Evolutionary conservation across 2,797 vertebrate genomes (phyloP), one percentile per base, ranked within the genome.

Genomic region (Rhynchonycteris naso): DNA sequence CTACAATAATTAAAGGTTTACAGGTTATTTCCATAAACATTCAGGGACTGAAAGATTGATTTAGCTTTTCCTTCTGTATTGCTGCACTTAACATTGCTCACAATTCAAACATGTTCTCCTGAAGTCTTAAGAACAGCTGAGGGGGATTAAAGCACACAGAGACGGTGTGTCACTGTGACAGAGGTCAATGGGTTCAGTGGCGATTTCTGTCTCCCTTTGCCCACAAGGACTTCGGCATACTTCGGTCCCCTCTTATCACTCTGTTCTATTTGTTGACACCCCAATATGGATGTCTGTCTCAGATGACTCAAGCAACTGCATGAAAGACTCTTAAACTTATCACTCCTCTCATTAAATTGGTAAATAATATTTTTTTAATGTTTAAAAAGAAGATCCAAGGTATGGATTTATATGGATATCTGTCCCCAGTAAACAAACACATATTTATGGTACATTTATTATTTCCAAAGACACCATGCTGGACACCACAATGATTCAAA

Each of bases 1-100:
- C 35, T 65, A 69, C 5, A 47, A 26, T 80, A 76, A 93, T 43
- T 81, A 93, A 91, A 87, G 63, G 59, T 74, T 93, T 72, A 33
- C 74, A 69, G 56, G 86, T 95, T 38, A 95, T 84, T 94, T 93
- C 61, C 87, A 26, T 56, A 86, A 61, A 65, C 52, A 76, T 65
- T 84, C n/a, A 68, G 43, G 33, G 18, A 18, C 33, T 58, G 35
- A 30, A 52, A 95, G 68, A 58, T 30, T 76, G 11, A 50, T 50
- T 78, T 24, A 76, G 78, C 58, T 80, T 92, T 61, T 61, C 81
- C 56, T 86, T 91, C 52, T 61, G 30, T 71, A 71, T 81, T 38
- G 7, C 28, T 24, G 6, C 33, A 54, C 63, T 85, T 61, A 75
- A 71, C 50, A 50, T 43, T 80, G 74, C 54, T 85, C 56, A 43